These are phyloP conservation scores for Antrozous pallidus DNA, from an alignment of 2,797 vertebrate genomes.

Conservation along the genomic window DNA sequence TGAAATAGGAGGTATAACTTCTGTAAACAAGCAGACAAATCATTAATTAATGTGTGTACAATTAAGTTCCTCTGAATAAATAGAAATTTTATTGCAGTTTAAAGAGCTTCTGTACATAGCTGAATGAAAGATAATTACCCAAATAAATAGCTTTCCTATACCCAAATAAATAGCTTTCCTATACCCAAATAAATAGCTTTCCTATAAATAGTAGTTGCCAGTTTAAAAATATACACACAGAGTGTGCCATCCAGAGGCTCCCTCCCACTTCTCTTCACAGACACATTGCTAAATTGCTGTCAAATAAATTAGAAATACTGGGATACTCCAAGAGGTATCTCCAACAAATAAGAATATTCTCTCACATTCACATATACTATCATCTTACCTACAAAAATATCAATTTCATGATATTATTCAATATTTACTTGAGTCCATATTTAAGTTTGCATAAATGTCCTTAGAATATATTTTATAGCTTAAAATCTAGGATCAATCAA, in stretches of 20 bases:
- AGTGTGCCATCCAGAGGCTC: too few relatives aligned
- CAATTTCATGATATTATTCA: not conserved
- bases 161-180: not conserved
- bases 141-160: slow-evolving; percentile 4
- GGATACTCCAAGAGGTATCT: not conserved
- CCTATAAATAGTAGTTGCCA: not conserved
- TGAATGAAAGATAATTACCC: slow-evolving; percentile 20
- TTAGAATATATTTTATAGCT: not conserved
- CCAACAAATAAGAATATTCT: not conserved
- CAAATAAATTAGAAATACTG: not conserved
- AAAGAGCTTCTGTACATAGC: not conserved
- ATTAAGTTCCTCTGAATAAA: not conserved
- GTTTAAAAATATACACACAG: too few relatives aligned
- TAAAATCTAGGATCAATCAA: not conserved
- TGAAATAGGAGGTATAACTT: not conserved
- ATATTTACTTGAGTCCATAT: not conserved
- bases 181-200: slow-evolving; percentile 4
- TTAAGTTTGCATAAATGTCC: not conserved
- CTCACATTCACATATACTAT: not conserved
- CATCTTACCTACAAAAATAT: not conserved
- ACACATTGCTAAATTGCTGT: not conserved
- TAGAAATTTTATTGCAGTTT: not conserved
- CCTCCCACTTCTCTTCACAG: not conserved
- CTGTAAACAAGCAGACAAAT: not conserved
- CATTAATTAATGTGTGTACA: not conserved